These are phyloP conservation scores for Limosa lapponica DNA, from an alignment of 2,797 vertebrate genomes.

Conservation along the genomic window DNA sequence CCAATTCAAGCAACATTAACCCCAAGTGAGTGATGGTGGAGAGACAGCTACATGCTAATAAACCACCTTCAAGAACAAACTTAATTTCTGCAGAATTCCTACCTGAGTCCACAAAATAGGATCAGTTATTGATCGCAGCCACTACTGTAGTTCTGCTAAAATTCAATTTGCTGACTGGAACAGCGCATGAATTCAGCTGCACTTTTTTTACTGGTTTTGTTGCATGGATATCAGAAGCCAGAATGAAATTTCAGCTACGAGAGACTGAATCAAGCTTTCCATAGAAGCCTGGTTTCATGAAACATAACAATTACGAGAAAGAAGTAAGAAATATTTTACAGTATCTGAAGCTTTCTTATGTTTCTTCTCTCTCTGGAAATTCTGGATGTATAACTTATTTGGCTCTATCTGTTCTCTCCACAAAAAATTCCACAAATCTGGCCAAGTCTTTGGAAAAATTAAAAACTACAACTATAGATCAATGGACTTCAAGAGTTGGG, in stretches of 20 bases:
- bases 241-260: background rate
- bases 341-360: background rate
- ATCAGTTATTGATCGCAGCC: background rate
- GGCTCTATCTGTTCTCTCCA: background rate
- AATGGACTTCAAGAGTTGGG: background rate
- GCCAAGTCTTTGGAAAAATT: background rate
- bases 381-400: background rate
- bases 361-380: background rate
- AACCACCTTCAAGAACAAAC: background rate
- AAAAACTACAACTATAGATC: background rate
- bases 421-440: background rate
- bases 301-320: background rate
- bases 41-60: background rate
- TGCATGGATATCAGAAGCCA: background rate
- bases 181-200: background rate
- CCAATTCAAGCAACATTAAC: conserved; percentile 28
- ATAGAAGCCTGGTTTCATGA: background rate
- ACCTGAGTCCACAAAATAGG: background rate
- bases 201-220: background rate
- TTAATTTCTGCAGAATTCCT: background rate
- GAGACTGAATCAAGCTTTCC: background rate
- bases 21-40: background rate
- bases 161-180: background rate
- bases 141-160: background rate
- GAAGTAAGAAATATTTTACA: background rate